Evolutionary conservation across 2,888 invertebrate genomes (phyloP), one percentile per base, ranked within the genome.

Genomic region (Gonocerus acuteangulatus): DNA sequence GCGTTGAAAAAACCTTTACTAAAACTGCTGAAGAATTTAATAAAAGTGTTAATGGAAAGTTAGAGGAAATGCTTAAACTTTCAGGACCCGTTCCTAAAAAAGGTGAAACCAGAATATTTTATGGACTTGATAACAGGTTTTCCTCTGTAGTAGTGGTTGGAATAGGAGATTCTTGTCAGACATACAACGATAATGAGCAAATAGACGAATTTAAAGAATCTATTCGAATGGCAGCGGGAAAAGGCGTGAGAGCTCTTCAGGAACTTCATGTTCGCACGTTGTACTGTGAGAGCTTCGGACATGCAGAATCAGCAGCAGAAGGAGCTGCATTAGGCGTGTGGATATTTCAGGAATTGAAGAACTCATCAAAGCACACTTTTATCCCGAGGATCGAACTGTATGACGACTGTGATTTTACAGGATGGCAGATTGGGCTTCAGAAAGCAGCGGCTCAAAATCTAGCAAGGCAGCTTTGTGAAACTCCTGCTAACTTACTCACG

Each of bases 281-380:
- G 27, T 79, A 80, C 65, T 77, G 90, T 0, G 91, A 71, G 83
- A 83, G 85, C 15, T 87, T 89, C 70, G 87, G 85, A 7, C 81
- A 84, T 70, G 83, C 88, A 0, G 86, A 87, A 72, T 87, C 87
- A 1, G 83, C 89, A 1, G 89, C 89, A 0, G 90, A 90, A 73
- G 90, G 89, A 1, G 83, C 86, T 0, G 75, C 78, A 2, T 76
- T 91, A 19, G 82, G 82, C 0, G 74, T 83, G 9, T 88, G 85
- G 83, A 73, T 79, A 2, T 90, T 86, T 71, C 84, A 84, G 71
- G 85, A 88, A 68, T 80, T 84, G 69, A 84, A 80, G 67, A 69
- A n/a, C n/a, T n/a, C n/a, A n/a, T n/a, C n/a, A n/a, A n/a, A n/a
- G n/a, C n/a, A n/a, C n/a, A n/a, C n/a, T n/a, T n/a, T n/a, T n/a